Percentiles rank a stretch among this genome's conserved stretches.
Conservation (phyloP, 2,113 vertebrate species). For the Eurystomus gularis region DNA sequence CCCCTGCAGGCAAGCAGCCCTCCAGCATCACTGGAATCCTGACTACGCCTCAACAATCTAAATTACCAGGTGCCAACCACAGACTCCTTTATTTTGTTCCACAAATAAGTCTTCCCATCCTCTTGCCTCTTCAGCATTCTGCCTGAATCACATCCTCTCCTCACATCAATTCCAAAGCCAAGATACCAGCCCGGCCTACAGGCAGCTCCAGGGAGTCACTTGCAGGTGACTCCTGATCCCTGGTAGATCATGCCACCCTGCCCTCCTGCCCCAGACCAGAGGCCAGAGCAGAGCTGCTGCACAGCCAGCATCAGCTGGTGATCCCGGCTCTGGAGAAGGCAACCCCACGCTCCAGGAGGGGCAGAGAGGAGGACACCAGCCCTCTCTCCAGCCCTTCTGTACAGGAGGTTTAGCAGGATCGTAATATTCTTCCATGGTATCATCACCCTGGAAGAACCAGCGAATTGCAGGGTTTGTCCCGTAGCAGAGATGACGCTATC, state of each 20-base stretch:
- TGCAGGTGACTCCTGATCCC: not conserved
- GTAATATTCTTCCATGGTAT: accelerated
- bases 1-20: not conserved
- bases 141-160: not conserved
- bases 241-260: not conserved
- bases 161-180: not conserved
- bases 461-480: not conserved
- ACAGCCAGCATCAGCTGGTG: not conserved
- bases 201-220: not conserved
- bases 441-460: not conserved
- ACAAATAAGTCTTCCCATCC: not conserved
- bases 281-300: not conserved
- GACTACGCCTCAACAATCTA: not conserved
- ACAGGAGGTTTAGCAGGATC: not conserved
- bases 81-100: not conserved
- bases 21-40: not conserved
- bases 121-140: not conserved
- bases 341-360: not conserved
- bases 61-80: not conserved
- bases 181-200: not conserved
- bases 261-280: not conserved
- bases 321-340: not conserved
- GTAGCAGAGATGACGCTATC: accelerated
- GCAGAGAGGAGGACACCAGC: not conserved
- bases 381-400: not conserved